Evolutionary conservation across 1,140 invertebrate species (phyloP), one percentile per base, ranked within the genome.

Genomic region (Galleria mellonella): DNA sequence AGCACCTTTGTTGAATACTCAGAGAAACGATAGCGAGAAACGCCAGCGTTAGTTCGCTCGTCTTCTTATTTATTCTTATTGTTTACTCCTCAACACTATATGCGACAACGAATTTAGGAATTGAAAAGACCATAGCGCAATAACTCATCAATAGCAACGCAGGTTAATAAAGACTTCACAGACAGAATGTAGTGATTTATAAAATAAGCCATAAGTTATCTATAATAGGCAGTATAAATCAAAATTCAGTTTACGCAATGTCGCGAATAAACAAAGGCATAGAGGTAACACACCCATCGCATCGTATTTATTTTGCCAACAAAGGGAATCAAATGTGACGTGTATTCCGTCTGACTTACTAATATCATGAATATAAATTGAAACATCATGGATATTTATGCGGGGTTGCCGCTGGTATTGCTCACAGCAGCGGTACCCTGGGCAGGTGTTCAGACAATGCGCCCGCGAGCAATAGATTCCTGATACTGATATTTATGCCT

Each of bases 301-400:
- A 41, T 30, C 45, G 47, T 61, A 62, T 67, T 69, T 73, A 72
- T 72, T 70, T 68, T 57, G 55, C 50, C 65, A 72, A 82, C 77
- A 82, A 82, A 84, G 74, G 64, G 65, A 82, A 84, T 84, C 74
- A 76, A 76, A 78, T 72, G 75, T 79, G 77, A 78, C 73, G 63
- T 68, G 63, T 62, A 81, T 84, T 81, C 75, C 75, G 53, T 82
- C 69, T 70, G 73, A 78, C 63, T 78, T 75, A 84, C 81, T 81
- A 84, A 82, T 84, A 84, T 78, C 75, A 84, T 84, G 81, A 84
- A 84, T 84, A 84, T 84, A 84, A 84, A 84, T 84, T 84, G 81
- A 84, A 82, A 82, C 81, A 82, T 84, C 77, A 76, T 72, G 76
- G 76, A 74, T 83, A 82, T 82, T 79, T 83, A 82, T 77, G 76